Evolutionary conservation across 2,888 invertebrate species (phyloP).

Genomic region (Rhagonycha fulva): DNA sequence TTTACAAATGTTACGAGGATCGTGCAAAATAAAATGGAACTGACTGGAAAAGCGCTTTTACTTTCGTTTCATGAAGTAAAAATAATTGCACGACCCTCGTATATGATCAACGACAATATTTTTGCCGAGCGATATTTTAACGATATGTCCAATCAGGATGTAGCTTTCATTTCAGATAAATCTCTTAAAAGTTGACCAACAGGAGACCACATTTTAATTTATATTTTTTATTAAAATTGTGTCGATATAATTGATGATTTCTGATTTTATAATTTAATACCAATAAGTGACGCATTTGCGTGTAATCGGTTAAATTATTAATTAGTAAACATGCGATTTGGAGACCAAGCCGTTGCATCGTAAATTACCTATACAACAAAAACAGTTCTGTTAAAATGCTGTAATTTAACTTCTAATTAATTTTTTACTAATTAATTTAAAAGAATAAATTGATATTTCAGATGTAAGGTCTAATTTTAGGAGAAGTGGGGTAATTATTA

Average conservation of each 20-base stretch:
- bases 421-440: not conserved
- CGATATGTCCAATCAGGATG: not conserved
- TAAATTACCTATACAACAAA: not conserved
- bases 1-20: not conserved
- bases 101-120: not conserved
- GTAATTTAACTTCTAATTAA: not conserved
- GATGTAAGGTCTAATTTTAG: not conserved
- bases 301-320: constrained; percentile 15
- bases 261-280: constrained; percentile 8
- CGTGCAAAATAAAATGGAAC: not conserved
- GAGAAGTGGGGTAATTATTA: not conserved
- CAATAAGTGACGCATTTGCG: not conserved
- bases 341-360: not conserved
- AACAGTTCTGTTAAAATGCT: not conserved
- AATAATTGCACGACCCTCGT: not conserved
- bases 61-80: not conserved
- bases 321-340: not conserved
- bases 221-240: constrained; percentile 8
- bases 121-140: not conserved
- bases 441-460: not conserved
- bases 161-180: constrained; percentile 25
- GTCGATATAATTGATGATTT: constrained; percentile 10
- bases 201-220: not conserved
- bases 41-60: not conserved
- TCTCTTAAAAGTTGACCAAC: constrained; percentile 4